Percentiles rank a stretch among this genome's conserved stretches.
Conservation (phyloP, 2,797 vertebrate species). For the Meda fulgida region DNA sequence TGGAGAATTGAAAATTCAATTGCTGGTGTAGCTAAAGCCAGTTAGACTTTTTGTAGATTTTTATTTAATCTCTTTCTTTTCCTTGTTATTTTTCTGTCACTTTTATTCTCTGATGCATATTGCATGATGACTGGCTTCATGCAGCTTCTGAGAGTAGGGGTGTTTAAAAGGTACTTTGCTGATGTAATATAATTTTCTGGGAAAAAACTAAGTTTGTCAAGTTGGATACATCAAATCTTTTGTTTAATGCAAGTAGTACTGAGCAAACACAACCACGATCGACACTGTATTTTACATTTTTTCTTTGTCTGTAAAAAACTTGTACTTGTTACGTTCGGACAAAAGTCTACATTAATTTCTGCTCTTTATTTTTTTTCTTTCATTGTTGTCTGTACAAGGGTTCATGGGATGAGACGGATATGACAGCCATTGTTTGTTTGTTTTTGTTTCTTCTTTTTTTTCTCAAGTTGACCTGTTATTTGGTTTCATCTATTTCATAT, state of each 20-base stretch:
- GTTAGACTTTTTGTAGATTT: neutral
- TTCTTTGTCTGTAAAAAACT: neutral
- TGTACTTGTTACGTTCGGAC: neutral
- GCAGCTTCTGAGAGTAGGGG: neutral
- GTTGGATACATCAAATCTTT: neutral
- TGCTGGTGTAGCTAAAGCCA: neutral
- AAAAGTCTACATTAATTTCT: neutral
- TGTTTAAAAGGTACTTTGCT: neutral
- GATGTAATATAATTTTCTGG: neutral
- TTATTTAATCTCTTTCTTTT: neutral
- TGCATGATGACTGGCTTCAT: neutral
- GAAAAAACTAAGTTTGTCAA: neutral
- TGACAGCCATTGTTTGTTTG: neutral
- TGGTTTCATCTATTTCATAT: neutral
- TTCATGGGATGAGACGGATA: neutral
- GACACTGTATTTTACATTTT: neutral
- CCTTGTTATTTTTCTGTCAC: neutral
- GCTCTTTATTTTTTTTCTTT: neutral
- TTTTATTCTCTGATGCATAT: neutral
- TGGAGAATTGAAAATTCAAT: neutral
- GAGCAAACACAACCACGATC: neutral
- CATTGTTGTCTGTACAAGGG: neutral
- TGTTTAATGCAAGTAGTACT: neutral
- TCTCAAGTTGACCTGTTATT: too few species aligned
- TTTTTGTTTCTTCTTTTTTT: neutral